These are phyloP conservation scores for Allobates femoralis DNA, from an alignment of 2,797 vertebrate genomes.

Conservation along the genomic window DNA sequence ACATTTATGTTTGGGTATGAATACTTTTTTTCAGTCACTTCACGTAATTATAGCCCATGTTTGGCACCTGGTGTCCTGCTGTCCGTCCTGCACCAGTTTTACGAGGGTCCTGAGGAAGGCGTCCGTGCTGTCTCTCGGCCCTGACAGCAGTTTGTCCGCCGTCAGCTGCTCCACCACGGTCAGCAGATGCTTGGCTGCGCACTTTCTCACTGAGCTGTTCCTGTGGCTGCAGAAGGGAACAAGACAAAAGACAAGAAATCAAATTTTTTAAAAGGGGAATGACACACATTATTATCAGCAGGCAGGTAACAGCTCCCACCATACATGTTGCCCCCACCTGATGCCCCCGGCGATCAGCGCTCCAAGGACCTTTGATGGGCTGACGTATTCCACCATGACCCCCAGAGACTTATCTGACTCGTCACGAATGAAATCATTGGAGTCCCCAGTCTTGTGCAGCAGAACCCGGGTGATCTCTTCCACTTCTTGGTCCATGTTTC, in stretches of 20 bases:
- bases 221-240: constrained; percentile 68
- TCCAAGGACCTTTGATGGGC: constrained; percentile 65
- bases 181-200: constrained; percentile 68
- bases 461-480: constrained; percentile 69
- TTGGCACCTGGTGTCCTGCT: constrained; percentile 74
- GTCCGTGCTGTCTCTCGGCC: constrained; percentile 44
- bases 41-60: background rate
- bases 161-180: constrained; percentile 65
- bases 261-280: background rate
- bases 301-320: background rate
- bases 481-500: constrained; percentile 73
- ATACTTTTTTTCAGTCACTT: no score
- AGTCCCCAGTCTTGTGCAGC: constrained; percentile 71
- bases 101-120: constrained; percentile 65
- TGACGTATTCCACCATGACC: constrained; percentile 70
- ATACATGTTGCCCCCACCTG: constrained; percentile 66
- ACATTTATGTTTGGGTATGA: no score
- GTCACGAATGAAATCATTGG: constrained; percentile 74
- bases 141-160: constrained; percentile 66
- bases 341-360: constrained; percentile 68
- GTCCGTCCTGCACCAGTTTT: constrained; percentile 73
- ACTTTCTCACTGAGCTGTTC: constrained; percentile 69
- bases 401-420: constrained; percentile 66
- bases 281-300: background rate
- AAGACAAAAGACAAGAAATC: background rate